Conservation (phyloP, 2,797 vertebrate species). For the Poecilia picta region DNA sequence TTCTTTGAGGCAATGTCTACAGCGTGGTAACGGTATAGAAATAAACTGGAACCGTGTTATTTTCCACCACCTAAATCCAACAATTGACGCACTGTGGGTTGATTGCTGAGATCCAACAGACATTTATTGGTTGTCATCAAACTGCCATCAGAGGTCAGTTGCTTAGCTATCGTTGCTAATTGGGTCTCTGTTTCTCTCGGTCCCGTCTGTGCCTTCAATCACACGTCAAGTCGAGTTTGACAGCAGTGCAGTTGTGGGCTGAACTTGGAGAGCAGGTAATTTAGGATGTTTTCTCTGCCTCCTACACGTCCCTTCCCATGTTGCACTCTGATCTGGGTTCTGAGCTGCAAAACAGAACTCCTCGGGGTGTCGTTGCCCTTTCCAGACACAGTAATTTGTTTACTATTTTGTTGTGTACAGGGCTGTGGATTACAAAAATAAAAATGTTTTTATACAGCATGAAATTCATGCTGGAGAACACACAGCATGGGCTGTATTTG, state of each 20-base stretch:
- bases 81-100: constrained; percentile 41
- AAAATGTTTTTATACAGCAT: neutral
- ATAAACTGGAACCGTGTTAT: constrained; percentile 28
- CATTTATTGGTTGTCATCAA: constrained; percentile 68
- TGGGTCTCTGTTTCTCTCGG: constrained; percentile 44
- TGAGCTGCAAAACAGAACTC: constrained; percentile 48
- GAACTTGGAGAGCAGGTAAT: constrained; percentile 53
- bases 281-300: constrained; percentile 54
- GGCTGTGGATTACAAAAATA: constrained; percentile 17
- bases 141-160: constrained; percentile 54
- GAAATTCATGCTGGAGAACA: neutral
- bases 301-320: constrained; percentile 28
- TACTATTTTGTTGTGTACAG: constrained; percentile 24
- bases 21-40: constrained; percentile 1
- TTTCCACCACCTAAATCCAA: neutral
- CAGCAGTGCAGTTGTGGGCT: constrained; percentile 41
- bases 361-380: constrained; percentile 52
- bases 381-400: constrained; percentile 39
- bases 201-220: constrained; percentile 55
- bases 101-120: constrained; percentile 39
- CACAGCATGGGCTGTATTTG: neutral
- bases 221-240: constrained; percentile 52
- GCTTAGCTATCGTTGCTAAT: constrained; percentile 58
- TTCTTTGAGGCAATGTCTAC: constrained; percentile 5
- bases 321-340: constrained; percentile 39